Evolutionary conservation across 2,888 invertebrate genomes (phyloP).

Genomic region (Drosophila eohydei): DNA sequence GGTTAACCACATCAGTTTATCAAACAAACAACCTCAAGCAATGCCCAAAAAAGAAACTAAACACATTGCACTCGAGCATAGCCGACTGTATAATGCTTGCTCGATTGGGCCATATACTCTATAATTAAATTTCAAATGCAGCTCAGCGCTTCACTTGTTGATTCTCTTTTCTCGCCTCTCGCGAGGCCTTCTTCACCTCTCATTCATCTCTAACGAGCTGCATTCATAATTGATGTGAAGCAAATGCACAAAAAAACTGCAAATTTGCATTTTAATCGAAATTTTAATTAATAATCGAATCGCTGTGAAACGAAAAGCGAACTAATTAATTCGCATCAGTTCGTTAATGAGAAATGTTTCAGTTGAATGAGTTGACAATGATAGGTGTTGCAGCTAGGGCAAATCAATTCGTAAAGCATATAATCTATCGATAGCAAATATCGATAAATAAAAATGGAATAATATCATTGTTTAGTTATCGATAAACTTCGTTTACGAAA

Average conservation of each 20-base stretch:
- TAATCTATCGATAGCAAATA: background rate
- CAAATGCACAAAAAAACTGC: background rate
- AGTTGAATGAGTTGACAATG: background rate
- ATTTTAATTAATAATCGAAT: conserved; percentile 5
- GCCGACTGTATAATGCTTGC: background rate
- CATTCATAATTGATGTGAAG: conserved; percentile 1
- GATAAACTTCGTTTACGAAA: background rate
- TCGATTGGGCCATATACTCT: background rate
- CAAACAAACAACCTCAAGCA: conserved; percentile 14
- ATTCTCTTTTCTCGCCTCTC: background rate
- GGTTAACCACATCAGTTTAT: conserved; percentile 37
- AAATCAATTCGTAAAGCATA: background rate
- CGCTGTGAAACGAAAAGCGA: background rate
- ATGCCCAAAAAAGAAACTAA: background rate
- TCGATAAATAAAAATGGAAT: background rate
- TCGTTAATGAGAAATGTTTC: background rate
- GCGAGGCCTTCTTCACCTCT: background rate
- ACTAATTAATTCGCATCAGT: background rate
- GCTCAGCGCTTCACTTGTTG: background rate
- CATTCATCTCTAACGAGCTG: conserved; percentile 7
- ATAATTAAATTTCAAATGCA: background rate
- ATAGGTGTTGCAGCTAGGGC: background rate
- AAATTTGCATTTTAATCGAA: conserved; percentile 20
- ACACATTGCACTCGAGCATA: background rate
- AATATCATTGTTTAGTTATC: too few relatives aligned